phyloP scores from a whole-genome alignment of 1,140 invertebrate species.

The Drosophila obscura region DNA sequence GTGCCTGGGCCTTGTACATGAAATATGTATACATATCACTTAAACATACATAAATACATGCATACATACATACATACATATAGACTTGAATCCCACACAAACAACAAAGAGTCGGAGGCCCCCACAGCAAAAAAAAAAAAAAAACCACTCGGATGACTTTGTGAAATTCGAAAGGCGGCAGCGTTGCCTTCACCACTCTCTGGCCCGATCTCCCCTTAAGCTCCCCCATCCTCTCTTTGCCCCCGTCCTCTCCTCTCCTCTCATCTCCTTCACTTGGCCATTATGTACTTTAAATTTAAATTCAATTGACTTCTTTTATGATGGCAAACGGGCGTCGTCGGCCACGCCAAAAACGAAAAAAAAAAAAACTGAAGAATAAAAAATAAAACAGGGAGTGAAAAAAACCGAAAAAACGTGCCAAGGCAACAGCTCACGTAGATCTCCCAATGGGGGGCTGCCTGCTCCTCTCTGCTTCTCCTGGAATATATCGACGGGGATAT shows the following conservation, averaged over 20 bases:
- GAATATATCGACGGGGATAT: constrained; percentile 9
- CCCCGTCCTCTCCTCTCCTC: not conserved
- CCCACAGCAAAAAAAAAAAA: constrained; percentile 53
- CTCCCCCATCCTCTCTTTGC: not conserved
- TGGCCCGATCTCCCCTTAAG: not conserved
- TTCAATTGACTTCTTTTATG: constrained; percentile 83
- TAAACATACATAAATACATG: too few relatives aligned
- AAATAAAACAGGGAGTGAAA: constrained; percentile 59
- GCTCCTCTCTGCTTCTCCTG: constrained; percentile 23
- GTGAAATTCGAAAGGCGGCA: constrained; percentile 80
- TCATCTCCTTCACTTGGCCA: constrained; percentile 60
- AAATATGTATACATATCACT: constrained; percentile 21
- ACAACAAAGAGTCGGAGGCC: constrained; percentile 50
- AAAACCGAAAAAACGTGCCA: constrained; percentile 54
- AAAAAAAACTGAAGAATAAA: constrained; percentile 32
- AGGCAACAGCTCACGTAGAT: constrained; percentile 48
- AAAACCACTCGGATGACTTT: constrained; percentile 69
- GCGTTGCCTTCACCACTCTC: constrained; percentile 43
- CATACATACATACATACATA: constrained; percentile 26
- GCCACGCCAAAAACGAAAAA: constrained; percentile 69
- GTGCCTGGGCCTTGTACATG: constrained; percentile 53
- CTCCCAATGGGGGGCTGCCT: constrained; percentile 31
- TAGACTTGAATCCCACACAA: constrained; percentile 68
- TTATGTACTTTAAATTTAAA: constrained; percentile 83
- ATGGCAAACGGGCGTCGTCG: constrained; percentile 78